Base-by-base conservation (phyloP, 1,140 invertebrate genomes). In the Chymomyza costata region DNA sequence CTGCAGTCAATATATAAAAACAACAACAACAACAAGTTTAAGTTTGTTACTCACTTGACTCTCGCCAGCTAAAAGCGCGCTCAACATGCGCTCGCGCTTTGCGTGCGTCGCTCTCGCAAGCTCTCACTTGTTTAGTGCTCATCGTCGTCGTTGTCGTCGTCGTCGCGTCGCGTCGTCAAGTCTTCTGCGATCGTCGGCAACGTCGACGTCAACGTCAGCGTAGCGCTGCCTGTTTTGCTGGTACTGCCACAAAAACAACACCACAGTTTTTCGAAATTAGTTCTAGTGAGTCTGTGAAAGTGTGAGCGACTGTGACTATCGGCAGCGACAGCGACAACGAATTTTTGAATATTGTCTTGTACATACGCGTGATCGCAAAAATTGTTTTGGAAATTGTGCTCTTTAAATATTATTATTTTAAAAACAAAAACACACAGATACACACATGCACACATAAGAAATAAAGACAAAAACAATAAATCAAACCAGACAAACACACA, bases 201-300 rank as follows among this genome's bases (percentile, higher is more conserved):
- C 19, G 15, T 19, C 31, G 37, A 37, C 45, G 35, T 11, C 45
- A 31, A 17, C 19, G 15, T 19, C 31, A 32, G 44, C 45, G 35
- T 11, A 28, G 3, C 18, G 38, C 53, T 44, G 57, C 39, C 40
- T 16, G 62, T 21, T 53, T 73, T 53, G 71, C 71, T 60, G 57
- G 43, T 17, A 55, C 48, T 40, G 57, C 38, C 73, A 80, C 73
- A 78, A 78, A 78, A 78, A 78, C 73, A 78, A 78, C 73, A 78
- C 68, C 73, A 80, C 60, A 65, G 73, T 68, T 80, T 74, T 81
- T 74, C 65, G 67, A 82, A 81, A 81, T 83, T 83, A 83, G 81
- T 83, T 83, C 81, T 83, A 83, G 69, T 76, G 73, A 71, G 81
- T 83, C 80, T 83, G 81, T 80, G 81, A 83, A 83, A 83, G 81